A percentile compares a stretch with the other conserved stretches of the same genome.
Evolutionary conservation across 2,888 invertebrate species (phyloP).

Genomic region (Eilema sororculum): DNA sequence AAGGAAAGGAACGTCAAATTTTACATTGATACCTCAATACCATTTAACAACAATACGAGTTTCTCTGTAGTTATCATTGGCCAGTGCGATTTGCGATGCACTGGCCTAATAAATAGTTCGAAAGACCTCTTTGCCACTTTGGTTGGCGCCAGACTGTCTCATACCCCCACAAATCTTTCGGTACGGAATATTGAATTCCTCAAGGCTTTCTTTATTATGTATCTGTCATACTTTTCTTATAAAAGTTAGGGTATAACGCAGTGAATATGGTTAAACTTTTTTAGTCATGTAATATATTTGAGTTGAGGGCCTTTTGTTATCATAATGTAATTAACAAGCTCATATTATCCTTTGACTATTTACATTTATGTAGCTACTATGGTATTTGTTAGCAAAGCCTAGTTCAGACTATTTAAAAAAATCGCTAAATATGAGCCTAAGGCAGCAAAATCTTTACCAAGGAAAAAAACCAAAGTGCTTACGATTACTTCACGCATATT

Average conservation of each 20-base stretch:
- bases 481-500: too few species aligned
- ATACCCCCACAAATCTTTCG: conserved; percentile 27
- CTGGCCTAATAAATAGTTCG: conserved; percentile 62
- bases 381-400: too few species aligned
- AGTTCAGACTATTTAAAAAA: too few species aligned
- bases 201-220: background rate
- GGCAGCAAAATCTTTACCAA: background rate
- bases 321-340: background rate
- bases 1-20: too few species aligned
- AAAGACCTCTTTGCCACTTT: conserved; percentile 33
- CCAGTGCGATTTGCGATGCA: conserved; percentile 61
- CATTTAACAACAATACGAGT: conserved; percentile 4
- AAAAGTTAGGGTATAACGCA: background rate
- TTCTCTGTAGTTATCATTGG: conserved; percentile 52
- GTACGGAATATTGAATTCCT: conserved; percentile 21
- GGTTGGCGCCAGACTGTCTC: conserved; percentile 71
- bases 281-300: background rate
- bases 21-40: background rate
- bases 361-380: too few species aligned
- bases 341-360: too few species aligned
- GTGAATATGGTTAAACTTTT: background rate
- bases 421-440: too few species aligned
- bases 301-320: background rate
- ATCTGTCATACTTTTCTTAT: background rate
- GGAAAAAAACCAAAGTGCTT: too few species aligned